Conservation (phyloP, 2,797 vertebrate genomes). For the Lophotriccus pileatus region DNA sequence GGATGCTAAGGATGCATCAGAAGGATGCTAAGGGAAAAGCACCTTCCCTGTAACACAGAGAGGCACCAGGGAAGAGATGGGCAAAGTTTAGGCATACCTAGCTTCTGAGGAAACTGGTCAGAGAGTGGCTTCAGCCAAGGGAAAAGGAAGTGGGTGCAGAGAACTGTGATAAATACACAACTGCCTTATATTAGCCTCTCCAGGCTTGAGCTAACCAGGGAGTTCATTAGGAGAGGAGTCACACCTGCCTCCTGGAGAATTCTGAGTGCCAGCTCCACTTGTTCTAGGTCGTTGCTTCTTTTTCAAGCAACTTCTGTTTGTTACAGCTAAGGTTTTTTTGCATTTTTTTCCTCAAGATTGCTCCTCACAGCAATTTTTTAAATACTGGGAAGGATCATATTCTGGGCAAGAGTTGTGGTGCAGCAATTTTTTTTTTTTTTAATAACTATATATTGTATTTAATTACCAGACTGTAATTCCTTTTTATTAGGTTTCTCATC, state of each 20-base stretch:
- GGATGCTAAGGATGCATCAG: no score
- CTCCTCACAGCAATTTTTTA: background rate
- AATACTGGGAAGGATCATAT: background rate
- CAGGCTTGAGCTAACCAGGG: background rate
- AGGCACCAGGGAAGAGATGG: background rate
- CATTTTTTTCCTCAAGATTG: background rate
- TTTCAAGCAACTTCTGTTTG: background rate
- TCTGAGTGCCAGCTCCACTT: background rate
- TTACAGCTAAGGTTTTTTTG: background rate
- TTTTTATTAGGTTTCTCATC: constrained; percentile 4
- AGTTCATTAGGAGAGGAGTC: background rate
- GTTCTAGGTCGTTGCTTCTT: background rate
- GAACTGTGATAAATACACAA: background rate
- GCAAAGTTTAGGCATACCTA: background rate
- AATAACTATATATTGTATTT: background rate
- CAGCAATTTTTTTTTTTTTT: background rate
- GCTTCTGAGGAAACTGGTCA: background rate
- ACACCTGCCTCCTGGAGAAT: background rate
- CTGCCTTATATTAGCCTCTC: background rate
- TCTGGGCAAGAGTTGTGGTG: background rate
- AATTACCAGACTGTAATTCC: background rate
- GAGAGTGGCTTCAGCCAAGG: background rate
- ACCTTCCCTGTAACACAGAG: background rate
- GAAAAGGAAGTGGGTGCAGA: background rate
- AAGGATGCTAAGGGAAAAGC: background rate